Evolutionary conservation across 2,888 invertebrate genomes (phyloP), one percentile per base, ranked within the genome.

Genomic region (Pecten maximus): DNA sequence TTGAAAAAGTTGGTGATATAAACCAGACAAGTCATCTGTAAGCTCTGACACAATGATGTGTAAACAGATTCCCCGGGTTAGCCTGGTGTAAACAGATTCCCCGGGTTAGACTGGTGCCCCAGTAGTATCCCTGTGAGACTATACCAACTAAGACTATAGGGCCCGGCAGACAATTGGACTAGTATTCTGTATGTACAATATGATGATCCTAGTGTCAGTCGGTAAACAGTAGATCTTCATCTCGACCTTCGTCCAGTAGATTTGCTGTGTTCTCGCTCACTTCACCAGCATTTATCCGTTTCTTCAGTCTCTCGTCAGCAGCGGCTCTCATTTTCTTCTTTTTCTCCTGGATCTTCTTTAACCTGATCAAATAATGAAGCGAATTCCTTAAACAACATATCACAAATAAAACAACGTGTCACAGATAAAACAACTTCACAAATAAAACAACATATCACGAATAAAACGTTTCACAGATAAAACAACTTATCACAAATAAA

Each of bases 271-370:
- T 93, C 23, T 96, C 96, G 0, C 95, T 94, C 16, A 95, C 94
- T 87, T 97, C 94, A 4, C 97, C 97, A 93, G 97, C 95, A n/a
- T 97, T 97, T 89, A 97, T 96, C 28, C 97, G 92, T 90, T 96
- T 97, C 87, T 97, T 97, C 87, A 94, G 93, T 96, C 94, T 97
- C 97, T 95, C 91, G 48, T 98, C 98, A 0, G 97, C 98, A 95
- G 98, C 98, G 40, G 97, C 98, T 95, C 98, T 98, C 87, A 98
- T 98, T 94, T 98, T 98, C 95, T 98, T 98, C 97, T 99, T 99
- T 97, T 99, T 99, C 96, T 99, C 99, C 97, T 99, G 99, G 96
- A 99, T 99, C 94, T 97, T 97, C 96, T 97, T 97, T 92, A 97
- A 97, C 98, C 97, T 97, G 92, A 35, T 16, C 8, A 39, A 60